Evolutionary conservation across 2,797 vertebrate species (phyloP).

Genomic region (Cynopterus sphinx): DNA sequence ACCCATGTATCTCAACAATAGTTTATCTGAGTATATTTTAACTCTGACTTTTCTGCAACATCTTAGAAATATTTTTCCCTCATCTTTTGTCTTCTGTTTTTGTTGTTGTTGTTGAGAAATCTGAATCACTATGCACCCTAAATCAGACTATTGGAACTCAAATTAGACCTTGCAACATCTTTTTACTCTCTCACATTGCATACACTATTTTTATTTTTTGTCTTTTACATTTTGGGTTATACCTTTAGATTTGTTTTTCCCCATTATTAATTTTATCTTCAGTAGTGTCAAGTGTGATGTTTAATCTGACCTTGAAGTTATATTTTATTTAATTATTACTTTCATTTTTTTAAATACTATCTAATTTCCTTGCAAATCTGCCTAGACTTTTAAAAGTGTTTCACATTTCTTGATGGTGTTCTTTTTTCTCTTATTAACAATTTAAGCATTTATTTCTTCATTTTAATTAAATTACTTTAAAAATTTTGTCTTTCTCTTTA

Average conservation of each 20-base stretch:
- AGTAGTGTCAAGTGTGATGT: neutral
- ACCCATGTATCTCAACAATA: neutral
- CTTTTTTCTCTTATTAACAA: neutral
- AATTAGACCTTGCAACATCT: neutral
- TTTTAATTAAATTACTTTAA: neutral
- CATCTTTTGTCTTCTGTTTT: neutral
- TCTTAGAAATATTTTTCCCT: neutral
- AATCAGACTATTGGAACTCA: neutral
- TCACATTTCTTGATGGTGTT: neutral
- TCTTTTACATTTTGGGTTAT: neutral
- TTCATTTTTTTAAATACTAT: neutral
- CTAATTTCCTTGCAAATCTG: neutral
- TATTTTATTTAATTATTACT: neutral
- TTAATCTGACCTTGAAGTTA: neutral
- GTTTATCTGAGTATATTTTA: neutral
- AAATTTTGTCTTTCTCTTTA: neutral
- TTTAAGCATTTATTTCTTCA: neutral
- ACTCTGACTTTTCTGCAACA: neutral
- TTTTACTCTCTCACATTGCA: neutral
- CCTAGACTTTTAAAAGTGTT: neutral
- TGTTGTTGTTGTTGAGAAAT: neutral
- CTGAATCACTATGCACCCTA: neutral
- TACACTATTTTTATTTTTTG: neutral
- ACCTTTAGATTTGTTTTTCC: neutral
- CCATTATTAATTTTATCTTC: neutral